Evolutionary conservation across 2,797 vertebrate species (phyloP).

Genomic region (Sebastiscus albofasciatus): DNA sequence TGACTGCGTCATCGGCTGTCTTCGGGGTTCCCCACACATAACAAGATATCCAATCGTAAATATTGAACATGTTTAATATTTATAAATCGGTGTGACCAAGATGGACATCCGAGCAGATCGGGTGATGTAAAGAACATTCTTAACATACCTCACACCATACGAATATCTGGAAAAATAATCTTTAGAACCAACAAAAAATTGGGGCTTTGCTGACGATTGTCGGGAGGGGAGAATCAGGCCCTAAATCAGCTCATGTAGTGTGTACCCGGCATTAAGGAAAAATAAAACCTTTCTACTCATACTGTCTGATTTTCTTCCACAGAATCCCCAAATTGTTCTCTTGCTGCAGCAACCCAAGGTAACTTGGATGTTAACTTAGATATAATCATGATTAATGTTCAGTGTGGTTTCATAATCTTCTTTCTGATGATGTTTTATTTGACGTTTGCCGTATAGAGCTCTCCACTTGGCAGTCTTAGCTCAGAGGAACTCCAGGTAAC

Average conservation of each 20-base stretch:
- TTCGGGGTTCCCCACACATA: too few relatives aligned
- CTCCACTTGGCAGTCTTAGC: conserved; percentile 67
- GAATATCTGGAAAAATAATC: too few relatives aligned
- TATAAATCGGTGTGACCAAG: too few relatives aligned
- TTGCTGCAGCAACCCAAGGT: conserved; percentile 69
- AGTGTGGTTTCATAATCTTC: background rate
- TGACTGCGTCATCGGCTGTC: too few relatives aligned
- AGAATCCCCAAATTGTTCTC: conserved; percentile 65
- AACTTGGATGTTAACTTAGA: conserved; percentile 4
- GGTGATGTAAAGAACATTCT: too few relatives aligned
- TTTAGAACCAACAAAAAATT: too few relatives aligned
- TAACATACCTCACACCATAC: too few relatives aligned
- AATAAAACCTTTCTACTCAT: background rate
- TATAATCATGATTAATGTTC: background rate
- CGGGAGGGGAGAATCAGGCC: accelerated
- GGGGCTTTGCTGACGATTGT: too few relatives aligned
- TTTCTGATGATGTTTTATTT: conserved; percentile 18
- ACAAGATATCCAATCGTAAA: too few relatives aligned
- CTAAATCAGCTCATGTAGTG: too few relatives aligned
- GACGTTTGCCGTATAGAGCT: conserved; percentile 46
- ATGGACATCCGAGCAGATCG: too few relatives aligned
- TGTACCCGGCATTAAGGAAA: background rate
- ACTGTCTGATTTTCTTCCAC: conserved; percentile 11
- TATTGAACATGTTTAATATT: too few relatives aligned
- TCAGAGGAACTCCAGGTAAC: conserved; percentile 78